Evolutionary conservation across 92 coral and sea anemone genomes (phyloP).

Genomic region (Plumapathes pennacea): DNA sequence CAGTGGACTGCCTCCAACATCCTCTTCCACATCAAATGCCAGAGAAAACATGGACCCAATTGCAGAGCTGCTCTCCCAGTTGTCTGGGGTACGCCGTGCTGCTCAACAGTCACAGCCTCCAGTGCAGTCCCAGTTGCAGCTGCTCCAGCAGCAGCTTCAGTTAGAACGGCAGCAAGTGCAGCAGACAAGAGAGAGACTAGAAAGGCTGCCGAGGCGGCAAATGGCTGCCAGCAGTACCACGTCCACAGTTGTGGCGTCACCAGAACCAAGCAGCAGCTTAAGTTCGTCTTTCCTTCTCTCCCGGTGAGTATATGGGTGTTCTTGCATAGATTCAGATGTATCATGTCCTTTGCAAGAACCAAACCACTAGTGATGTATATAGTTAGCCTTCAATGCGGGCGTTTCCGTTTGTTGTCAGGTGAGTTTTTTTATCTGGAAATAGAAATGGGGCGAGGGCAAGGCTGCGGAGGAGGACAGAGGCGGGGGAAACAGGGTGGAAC

Average conservation of each 20-base stretch:
- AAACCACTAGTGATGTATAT: too few relatives aligned
- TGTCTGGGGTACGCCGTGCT: slow-evolving; percentile 95
- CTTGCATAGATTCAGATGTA: background rate
- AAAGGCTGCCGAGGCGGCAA: slow-evolving; percentile 89
- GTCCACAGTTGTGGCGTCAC: slow-evolving; percentile 43
- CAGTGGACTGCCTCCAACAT: slow-evolving; percentile 53
- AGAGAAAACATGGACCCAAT: slow-evolving; percentile 98
- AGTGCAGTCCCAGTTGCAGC: slow-evolving; percentile 94
- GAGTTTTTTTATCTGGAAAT: too few relatives aligned
- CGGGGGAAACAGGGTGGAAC: too few relatives aligned
- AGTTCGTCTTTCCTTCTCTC: slow-evolving; percentile 84
- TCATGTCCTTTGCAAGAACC: background rate
- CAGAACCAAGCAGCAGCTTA: slow-evolving; percentile 62
- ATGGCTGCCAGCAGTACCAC: slow-evolving; percentile 58
- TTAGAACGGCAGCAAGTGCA: slow-evolving; percentile 96
- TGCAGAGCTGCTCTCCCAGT: slow-evolving; percentile 93
- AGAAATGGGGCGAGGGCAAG: too few relatives aligned
- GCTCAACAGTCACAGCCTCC: slow-evolving; percentile 97
- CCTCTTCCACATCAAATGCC: slow-evolving; percentile 67
- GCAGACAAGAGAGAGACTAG: slow-evolving; percentile 94
- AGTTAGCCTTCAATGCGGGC: too few relatives aligned
- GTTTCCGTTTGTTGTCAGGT: too few relatives aligned
- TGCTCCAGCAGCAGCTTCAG: slow-evolving; percentile 93
- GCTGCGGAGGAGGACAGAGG: too few relatives aligned
- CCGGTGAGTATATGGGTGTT: slow-evolving; percentile 47